Evolutionary conservation across 2,888 invertebrate genomes (phyloP).

Genomic region (Orgyia antiqua): DNA sequence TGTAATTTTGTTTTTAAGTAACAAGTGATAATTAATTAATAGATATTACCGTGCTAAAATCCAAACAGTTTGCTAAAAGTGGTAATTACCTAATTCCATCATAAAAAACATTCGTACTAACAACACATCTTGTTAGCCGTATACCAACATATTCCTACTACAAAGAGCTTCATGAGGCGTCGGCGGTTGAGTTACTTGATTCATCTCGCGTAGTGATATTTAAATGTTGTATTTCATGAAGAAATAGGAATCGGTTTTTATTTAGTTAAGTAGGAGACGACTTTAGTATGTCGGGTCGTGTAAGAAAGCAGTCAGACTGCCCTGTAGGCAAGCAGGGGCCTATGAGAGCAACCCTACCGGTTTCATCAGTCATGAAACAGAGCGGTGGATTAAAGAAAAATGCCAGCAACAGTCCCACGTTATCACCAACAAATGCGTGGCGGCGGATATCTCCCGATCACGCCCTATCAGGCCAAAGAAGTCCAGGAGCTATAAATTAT

Average conservation of each 20-base stretch:
- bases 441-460: constrained; percentile 84
- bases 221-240: constrained; percentile 35
- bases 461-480: constrained; percentile 83
- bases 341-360: constrained; percentile 86
- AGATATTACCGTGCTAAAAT: constrained; percentile 42
- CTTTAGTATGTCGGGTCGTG: constrained; percentile 77
- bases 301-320: constrained; percentile 83
- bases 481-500: constrained; percentile 84
- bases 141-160: constrained; percentile 51
- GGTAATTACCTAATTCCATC: constrained; percentile 32
- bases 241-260: constrained; percentile 31
- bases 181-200: constrained; percentile 51
- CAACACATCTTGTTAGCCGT: constrained; percentile 24
- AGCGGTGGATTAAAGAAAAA: constrained; percentile 79
- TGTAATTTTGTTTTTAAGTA: constrained; percentile 61
- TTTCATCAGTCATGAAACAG: constrained; percentile 83
- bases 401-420: constrained; percentile 80
- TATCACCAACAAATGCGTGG: constrained; percentile 83
- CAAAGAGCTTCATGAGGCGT: constrained; percentile 68
- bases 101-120: constrained; percentile 21
- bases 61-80: constrained; percentile 36
- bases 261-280: constrained; percentile 31
- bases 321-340: constrained; percentile 80
- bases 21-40: constrained; percentile 52
- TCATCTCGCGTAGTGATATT: constrained; percentile 45